These are phyloP conservation scores for Halictus rubicundus DNA, from an alignment of 1,140 invertebrate species.

Conservation along the genomic window DNA sequence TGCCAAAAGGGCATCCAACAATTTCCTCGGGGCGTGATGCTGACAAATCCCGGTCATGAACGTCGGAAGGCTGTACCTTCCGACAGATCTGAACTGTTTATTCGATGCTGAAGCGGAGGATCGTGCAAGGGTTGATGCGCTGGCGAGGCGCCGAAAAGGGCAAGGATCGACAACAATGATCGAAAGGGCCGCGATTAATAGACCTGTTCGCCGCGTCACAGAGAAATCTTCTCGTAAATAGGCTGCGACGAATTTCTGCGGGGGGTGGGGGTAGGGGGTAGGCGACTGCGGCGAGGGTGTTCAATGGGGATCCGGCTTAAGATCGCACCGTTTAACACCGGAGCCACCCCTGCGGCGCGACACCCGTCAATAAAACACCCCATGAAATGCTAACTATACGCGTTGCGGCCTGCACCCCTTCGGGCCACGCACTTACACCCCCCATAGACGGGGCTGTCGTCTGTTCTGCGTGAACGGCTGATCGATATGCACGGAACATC, in stretches of 20 bases:
- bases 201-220: conserved; percentile 53
- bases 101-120: neutral
- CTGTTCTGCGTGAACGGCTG: neutral
- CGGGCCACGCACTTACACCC: conserved; percentile 16
- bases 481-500: conserved; percentile 16
- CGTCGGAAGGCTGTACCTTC: no score
- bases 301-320: conserved; percentile 69
- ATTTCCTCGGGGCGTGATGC: no score
- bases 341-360: conserved; percentile 63
- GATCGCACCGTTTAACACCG: conserved; percentile 71
- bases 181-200: conserved; percentile 39
- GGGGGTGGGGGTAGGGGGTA: neutral
- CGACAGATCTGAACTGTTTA: no score
- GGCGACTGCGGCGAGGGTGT: conserved; percentile 49
- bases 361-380: conserved; percentile 72
- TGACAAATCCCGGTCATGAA: no score
- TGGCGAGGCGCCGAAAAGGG: conserved; percentile 15
- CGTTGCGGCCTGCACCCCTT: conserved; percentile 54
- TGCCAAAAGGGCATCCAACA: no score
- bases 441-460: neutral
- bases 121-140: neutral
- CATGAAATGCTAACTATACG: conserved; percentile 72
- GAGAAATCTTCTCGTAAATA: conserved; percentile 36
- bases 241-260: conserved; percentile 9
- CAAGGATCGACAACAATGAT: conserved; percentile 8